Conservation (phyloP, 2,113 vertebrate genomes). For the Syngnathus typhle region DNA sequence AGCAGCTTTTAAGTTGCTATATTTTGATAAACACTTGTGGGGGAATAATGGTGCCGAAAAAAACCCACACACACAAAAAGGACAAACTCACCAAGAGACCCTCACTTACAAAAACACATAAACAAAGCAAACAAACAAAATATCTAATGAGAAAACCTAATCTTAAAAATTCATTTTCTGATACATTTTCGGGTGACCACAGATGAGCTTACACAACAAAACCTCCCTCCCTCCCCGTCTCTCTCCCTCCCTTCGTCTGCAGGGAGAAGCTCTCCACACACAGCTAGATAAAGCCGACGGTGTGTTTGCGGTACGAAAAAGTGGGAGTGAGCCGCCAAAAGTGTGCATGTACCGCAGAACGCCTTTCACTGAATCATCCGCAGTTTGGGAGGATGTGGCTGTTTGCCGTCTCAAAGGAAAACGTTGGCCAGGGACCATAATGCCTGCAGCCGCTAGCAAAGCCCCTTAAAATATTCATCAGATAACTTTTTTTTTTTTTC, state of each 20-base stretch:
- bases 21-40: constrained; percentile 2
- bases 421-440: constrained; percentile 55
- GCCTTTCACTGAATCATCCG: constrained; percentile 36
- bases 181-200: not conserved
- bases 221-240: too few relatives aligned
- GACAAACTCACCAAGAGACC: constrained; percentile 1
- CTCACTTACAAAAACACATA: not conserved
- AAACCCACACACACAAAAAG: constrained; percentile 1
- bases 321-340: constrained; percentile 34
- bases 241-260: not conserved
- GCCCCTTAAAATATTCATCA: constrained; percentile 65
- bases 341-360: constrained; percentile 40
- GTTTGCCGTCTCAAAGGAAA: constrained; percentile 49
- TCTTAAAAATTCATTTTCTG: constrained; percentile 3
- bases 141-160: not conserved
- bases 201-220: not conserved
- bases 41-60: not conserved
- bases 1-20: not conserved
- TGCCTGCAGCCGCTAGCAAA: constrained; percentile 53
- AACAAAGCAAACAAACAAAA: constrained; percentile 8
- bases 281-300: not conserved
- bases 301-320: constrained; percentile 27
- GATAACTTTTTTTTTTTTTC: constrained; percentile 59
- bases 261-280: not conserved
- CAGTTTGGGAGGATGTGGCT: constrained; percentile 49